phyloP scores from a whole-genome alignment of 2,888 invertebrate genomes.

The Rhamphomyia laevipes region DNA sequence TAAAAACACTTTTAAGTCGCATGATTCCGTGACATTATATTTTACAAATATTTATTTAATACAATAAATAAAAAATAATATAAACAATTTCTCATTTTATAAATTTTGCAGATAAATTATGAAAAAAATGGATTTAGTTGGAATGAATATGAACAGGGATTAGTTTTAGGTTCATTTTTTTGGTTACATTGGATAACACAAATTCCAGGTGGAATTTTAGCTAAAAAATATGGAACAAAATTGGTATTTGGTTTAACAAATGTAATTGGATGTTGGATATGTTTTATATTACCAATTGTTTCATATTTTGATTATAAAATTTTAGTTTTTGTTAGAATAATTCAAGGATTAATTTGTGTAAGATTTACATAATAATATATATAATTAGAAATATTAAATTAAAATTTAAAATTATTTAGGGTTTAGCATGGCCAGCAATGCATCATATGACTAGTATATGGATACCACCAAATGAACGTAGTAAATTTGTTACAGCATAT shows the following conservation, averaged over 20 bases:
- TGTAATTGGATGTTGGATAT: slow-evolving; percentile 48
- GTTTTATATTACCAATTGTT: slow-evolving; percentile 52
- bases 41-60: too few relatives aligned
- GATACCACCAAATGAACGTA: slow-evolving; percentile 71
- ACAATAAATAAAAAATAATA: too few relatives aligned
- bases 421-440: slow-evolving; percentile 64
- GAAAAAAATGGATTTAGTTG: slow-evolving; percentile 41
- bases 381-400: neutral
- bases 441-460: slow-evolving; percentile 67
- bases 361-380: slow-evolving; percentile 25
- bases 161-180: slow-evolving; percentile 56
- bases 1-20: too few relatives aligned
- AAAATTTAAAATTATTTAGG: slow-evolving; percentile 32
- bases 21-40: too few relatives aligned
- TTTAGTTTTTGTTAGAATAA: slow-evolving; percentile 46
- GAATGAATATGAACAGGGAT: slow-evolving; percentile 52
- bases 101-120: slow-evolving; percentile 21
- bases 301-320: slow-evolving; percentile 45
- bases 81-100: neutral
- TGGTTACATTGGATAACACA: slow-evolving; percentile 62
- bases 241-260: slow-evolving; percentile 56
- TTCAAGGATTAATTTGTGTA: slow-evolving; percentile 60
- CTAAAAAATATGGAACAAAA: slow-evolving; percentile 59
- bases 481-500: slow-evolving; percentile 54
- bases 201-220: slow-evolving; percentile 58